These are phyloP conservation scores for Zaprionus nigranus DNA, from an alignment of 1,140 invertebrate species.

Conservation along the genomic window DNA sequence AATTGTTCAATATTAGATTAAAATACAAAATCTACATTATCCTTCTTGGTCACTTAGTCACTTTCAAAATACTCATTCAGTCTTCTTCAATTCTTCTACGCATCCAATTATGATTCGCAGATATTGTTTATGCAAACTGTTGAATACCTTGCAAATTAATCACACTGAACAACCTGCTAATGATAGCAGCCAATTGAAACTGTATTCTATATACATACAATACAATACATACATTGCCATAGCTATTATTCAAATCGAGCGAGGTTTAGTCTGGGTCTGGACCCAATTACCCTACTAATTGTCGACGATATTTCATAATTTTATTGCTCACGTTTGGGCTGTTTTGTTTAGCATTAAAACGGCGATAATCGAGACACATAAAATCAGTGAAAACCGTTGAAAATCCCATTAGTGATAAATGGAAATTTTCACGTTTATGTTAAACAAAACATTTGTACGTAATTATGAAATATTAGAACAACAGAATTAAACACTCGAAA, in stretches of 20 bases:
- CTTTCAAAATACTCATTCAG: not conserved
- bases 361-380: conserved; percentile 64
- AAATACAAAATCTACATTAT: not conserved
- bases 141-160: conserved; percentile 5
- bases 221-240: not conserved
- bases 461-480: conserved; percentile 48
- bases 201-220: not conserved
- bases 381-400: conserved; percentile 40
- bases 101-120: not conserved
- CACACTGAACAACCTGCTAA: not conserved
- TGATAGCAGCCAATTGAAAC: conserved; percentile 10
- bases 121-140: not conserved
- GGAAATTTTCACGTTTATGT: conserved; percentile 39
- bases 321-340: conserved; percentile 44
- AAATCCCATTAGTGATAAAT: conserved; percentile 41
- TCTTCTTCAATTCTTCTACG: not conserved
- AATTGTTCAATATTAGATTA: not conserved
- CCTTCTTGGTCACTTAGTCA: not conserved
- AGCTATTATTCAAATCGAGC: conserved; percentile 5
- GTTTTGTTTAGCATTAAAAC: conserved; percentile 46
- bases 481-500: not conserved
- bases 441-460: conserved; percentile 54
- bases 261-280: not conserved
- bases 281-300: conserved; percentile 48
- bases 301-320: conserved; percentile 56